phyloP scores from a whole-genome alignment of 2,797 vertebrate genomes.

The Tauraco hartlaubi region DNA sequence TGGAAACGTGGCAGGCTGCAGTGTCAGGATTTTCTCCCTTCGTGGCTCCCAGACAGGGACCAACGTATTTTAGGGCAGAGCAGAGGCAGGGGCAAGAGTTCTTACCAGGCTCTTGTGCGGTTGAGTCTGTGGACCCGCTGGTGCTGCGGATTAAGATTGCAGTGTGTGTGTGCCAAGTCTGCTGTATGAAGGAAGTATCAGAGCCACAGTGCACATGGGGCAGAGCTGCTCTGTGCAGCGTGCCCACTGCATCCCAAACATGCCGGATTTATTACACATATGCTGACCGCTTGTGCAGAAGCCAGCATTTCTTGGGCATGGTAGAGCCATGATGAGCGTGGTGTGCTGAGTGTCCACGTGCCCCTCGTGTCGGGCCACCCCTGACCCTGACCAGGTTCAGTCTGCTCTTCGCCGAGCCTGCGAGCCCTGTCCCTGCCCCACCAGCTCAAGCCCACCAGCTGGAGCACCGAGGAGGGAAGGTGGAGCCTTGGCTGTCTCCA shows the following conservation, averaged over 20 bases:
- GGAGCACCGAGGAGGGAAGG: neutral
- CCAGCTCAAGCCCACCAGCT: neutral
- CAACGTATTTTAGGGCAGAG: neutral
- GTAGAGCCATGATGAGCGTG: neutral
- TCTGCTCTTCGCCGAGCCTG: fast-evolving
- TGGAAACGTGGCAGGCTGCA: neutral
- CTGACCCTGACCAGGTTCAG: neutral
- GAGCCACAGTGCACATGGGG: neutral
- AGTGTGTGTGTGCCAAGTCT: fast-evolving
- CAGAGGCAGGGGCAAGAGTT: neutral
- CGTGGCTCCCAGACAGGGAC: neutral
- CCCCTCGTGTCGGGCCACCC: neutral
- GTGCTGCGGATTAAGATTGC: neutral
- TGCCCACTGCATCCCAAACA: neutral
- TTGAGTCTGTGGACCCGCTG: neutral
- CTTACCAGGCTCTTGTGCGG: neutral
- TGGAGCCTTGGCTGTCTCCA: neutral
- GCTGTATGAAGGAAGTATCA: neutral
- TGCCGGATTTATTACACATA: neutral
- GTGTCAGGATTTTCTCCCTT: neutral
- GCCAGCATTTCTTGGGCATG: neutral
- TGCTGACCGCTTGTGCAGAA: neutral
- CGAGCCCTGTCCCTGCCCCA: neutral
- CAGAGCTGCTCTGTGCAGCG: neutral
- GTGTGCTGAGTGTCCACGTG: fast-evolving